Base-by-base conservation (phyloP, 2,797 vertebrate species). In the Aulostomus chinensis region DNA sequence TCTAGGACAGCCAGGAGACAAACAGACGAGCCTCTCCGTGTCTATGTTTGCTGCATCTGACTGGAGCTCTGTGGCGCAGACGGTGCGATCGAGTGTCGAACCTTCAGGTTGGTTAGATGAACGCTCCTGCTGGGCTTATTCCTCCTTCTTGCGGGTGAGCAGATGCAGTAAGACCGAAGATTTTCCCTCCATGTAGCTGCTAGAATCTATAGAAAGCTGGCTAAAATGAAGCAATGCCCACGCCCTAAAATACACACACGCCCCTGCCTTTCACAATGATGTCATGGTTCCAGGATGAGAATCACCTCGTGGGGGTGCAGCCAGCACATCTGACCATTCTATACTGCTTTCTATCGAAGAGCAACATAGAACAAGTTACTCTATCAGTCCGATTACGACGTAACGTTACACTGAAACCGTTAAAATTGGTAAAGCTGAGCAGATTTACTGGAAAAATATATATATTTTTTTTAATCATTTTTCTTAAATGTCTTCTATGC, bases 251-350 rank as follows among this genome's bases (percentile, higher is more conserved):
- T 45, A 1, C 39, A 13, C 30, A 31, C 51, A 34, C 18, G 26
- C 26, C 36, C 17, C 41, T 15, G 16, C 46, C 26, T 37, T 32
- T 32, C 2, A 9, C 29, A 2, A 77, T 87, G 85, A 87, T 58
- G 86, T 87, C 78, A 87, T 87, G 35, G 7, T 74, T 68, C 37
- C 28, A 28, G 22, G 72, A 54, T 24, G 55, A 24, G 14, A 47
- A 47, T 12, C n/a, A n/a, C n/a, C n/a, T n/a, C n/a, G n/a, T 12
- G 36, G 28, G 31, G 57, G 34, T 39, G 61, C 46, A 52, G 48
- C 8, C 4, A 11, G 5, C 29, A 11, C 29, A 21, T 10, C 0
- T 4, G 3, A 17, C 13, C 11, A 40, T 6, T n/a, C n/a, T n/a
- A n/a, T n/a, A n/a, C n/a, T n/a, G n/a, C n/a, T n/a, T n/a, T n/a